Evolutionary conservation across 2,113 vertebrate species (phyloP), one percentile per base, ranked within the genome.

Genomic region (Gadus chalcogrammus): DNA sequence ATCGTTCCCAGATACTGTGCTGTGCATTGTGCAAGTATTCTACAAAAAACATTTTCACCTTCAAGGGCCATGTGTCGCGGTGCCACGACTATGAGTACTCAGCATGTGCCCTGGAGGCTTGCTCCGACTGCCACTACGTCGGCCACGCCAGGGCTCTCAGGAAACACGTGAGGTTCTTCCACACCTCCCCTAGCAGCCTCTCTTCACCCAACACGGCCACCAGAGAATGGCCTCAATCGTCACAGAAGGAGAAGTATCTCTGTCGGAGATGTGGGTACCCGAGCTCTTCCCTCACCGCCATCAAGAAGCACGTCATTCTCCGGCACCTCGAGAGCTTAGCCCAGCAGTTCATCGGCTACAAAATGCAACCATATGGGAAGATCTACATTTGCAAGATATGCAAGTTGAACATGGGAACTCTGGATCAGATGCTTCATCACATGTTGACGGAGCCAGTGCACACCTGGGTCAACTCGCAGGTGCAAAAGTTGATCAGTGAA

Each of bases 331-430:
- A 85, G 1, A 69, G 42, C 60, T 52, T 91, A 63, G 82, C 88
- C 15, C 88, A 91, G 59, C 78, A 82, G 62, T 90, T 84, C 38
- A 89, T 89, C 2, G 90, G 90, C 9, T 90, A 89, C 73, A 83
- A 85, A 68, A 62, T 87, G 64, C 67, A 77, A 35, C 18, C 73
- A 73, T 73, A 82, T 20, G 59, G 56, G 59, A 75, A 88, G 82
- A 88, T 90, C 64, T 94, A 94, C 75, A 97, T 93, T 80, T 99
- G 97, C 88, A 99, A 96, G 79, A 93, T 94, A 56, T 99, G 97
- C 61, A 91, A 87, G 1, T 82, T 92, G 64, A 86, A 84, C 67
- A 93, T 94, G 8, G 93, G 93, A 74, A 95, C 80, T 63, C 90
- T 93, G 0, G 97, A 98, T 66, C 94, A 96, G 61, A 87, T 99